Conservation (phyloP, 2,888 invertebrate species). For the Dicranocentrus wangi region DNA sequence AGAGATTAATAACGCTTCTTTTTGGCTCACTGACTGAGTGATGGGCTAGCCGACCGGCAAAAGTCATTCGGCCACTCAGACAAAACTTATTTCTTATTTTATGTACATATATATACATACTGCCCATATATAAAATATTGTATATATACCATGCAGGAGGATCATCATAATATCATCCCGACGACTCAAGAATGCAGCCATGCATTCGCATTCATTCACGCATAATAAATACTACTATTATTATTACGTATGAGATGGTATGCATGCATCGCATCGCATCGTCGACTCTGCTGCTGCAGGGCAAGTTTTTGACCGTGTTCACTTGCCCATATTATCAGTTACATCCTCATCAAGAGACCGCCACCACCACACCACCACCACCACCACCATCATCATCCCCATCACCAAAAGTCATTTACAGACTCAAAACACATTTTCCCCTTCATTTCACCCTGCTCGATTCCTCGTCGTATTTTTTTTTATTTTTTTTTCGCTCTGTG, state of each 20-base stretch:
- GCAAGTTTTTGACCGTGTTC: slow-evolving; percentile 52
- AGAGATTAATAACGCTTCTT: slow-evolving; percentile 20
- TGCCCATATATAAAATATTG: background rate
- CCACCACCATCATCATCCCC: background rate
- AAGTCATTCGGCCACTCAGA: slow-evolving; percentile 21
- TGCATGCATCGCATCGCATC: slow-evolving; percentile 13
- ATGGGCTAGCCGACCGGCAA: slow-evolving; percentile 17
- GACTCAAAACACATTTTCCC: background rate
- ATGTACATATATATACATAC: background rate
- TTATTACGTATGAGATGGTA: slow-evolving; percentile 25
- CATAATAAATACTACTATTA: slow-evolving; percentile 51
- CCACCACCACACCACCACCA: background rate
- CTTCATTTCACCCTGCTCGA: background rate
- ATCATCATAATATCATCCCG: too few species aligned
- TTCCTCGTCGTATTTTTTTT: too few species aligned
- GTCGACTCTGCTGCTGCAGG: slow-evolving; percentile 22
- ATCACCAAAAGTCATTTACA: background rate
- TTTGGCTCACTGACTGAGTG: slow-evolving; percentile 51
- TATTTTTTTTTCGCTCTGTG: too few species aligned
- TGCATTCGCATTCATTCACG: too few species aligned
- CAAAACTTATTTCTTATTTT: background rate
- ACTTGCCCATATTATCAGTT: slow-evolving; percentile 11
- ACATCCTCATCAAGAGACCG: slow-evolving; percentile 20
- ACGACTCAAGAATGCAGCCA: too few species aligned
- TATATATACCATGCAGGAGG: background rate